Evolutionary conservation across 2,888 invertebrate genomes (phyloP).

Genomic region (Syrphus vitripennis): DNA sequence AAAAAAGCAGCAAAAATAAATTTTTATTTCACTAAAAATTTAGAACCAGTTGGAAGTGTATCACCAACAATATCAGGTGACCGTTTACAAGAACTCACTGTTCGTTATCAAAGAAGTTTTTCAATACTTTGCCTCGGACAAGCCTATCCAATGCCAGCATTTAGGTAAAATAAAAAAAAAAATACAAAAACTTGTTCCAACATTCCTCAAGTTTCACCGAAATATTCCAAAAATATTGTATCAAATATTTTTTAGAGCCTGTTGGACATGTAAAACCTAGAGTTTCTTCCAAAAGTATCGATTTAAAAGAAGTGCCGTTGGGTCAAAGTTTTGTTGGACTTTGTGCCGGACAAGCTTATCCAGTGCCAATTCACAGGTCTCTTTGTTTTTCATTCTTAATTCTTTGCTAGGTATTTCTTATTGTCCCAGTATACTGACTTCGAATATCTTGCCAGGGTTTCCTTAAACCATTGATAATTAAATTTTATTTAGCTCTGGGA

Average conservation of each 20-base stretch:
- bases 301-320: constrained; percentile 76
- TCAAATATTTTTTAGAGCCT: constrained; percentile 75
- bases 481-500: constrained; percentile 15
- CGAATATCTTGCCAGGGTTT: constrained; percentile 18
- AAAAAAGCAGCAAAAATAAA: no score
- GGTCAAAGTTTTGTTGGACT: constrained; percentile 74
- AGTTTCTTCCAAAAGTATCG: constrained; percentile 78
- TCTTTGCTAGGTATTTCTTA: not conserved
- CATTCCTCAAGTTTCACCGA: constrained; percentile 20
- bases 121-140: constrained; percentile 88
- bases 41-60: constrained; percentile 87
- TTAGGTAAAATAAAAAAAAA: constrained; percentile 84
- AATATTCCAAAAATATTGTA: not conserved
- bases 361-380: constrained; percentile 86
- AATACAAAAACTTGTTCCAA: not conserved
- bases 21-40: constrained; percentile 16
- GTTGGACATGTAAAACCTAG: constrained; percentile 79
- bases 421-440: not conserved
- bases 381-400: constrained; percentile 71
- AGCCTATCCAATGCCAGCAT: constrained; percentile 88
- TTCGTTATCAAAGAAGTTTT: constrained; percentile 81
- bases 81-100: constrained; percentile 83
- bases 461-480: not conserved
- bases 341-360: constrained; percentile 83
- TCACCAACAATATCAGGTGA: constrained; percentile 84